Percentiles rank a stretch among this genome's conserved stretches.
Conservation (phyloP, 2,797 vertebrate species). For the Tamandua tetradactyla region DNA sequence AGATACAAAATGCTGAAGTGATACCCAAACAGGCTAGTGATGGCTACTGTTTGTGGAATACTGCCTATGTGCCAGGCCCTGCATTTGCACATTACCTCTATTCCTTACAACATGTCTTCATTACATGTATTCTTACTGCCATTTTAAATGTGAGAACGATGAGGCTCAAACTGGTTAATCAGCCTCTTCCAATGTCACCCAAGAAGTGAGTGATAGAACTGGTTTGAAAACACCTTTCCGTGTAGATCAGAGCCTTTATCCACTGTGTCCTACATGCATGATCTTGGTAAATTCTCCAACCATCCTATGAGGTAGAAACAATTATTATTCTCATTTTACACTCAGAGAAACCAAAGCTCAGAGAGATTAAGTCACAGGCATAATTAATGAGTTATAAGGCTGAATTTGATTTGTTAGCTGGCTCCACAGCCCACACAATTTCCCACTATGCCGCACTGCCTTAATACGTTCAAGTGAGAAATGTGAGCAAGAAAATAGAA, state of each 20-base stretch:
- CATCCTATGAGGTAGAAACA: background rate
- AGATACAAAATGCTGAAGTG: background rate
- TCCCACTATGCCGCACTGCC: slow-evolving; percentile 37
- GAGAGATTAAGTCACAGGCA: background rate
- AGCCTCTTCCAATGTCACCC: background rate
- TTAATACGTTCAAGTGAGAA: slow-evolving; percentile 63
- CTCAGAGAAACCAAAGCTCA: slow-evolving; percentile 11
- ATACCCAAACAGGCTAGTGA: background rate
- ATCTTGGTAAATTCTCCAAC: background rate
- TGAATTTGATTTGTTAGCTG: slow-evolving; percentile 20
- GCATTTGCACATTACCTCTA: background rate
- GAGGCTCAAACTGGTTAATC: background rate
- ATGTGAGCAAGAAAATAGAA: slow-evolving; percentile 64
- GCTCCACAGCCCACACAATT: slow-evolving; percentile 32
- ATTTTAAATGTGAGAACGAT: background rate
- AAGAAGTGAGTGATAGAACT: background rate
- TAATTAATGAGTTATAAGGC: background rate
- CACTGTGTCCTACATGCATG: background rate
- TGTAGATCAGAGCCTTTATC: background rate
- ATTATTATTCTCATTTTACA: background rate
- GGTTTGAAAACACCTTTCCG: background rate
- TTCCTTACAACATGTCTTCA: background rate
- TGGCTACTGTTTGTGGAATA: background rate
- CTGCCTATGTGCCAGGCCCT: background rate
- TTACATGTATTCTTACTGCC: background rate